Percentiles rank a stretch among this genome's conserved stretches.
phyloP scores from a whole-genome alignment of 92 coral and sea anemone species.

The Palythoa caribaeorum region DNA sequence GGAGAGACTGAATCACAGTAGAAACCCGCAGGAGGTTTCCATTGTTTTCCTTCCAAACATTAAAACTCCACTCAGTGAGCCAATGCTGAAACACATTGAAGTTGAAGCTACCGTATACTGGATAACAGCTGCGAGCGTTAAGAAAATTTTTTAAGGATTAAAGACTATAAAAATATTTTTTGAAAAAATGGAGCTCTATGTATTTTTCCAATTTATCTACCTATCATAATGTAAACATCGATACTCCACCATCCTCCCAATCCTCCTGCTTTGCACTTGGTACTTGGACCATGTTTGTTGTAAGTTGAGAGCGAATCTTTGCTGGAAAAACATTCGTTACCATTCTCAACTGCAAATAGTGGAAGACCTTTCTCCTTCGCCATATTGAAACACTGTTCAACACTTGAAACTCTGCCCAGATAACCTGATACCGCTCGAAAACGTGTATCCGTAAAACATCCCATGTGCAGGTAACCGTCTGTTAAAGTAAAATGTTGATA shows the following conservation, averaged over 20 bases:
- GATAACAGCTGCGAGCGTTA: too few species aligned
- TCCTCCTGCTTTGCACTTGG: background rate
- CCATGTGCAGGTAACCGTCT: conserved; percentile 12
- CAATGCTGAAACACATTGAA: too few species aligned
- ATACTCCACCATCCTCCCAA: conserved; percentile 26
- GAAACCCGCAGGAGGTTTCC: too few species aligned
- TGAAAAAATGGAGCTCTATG: too few species aligned
- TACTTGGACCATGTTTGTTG: background rate
- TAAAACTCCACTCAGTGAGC: too few species aligned
- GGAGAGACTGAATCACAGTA: too few species aligned
- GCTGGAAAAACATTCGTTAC: background rate
- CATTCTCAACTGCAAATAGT: conserved; percentile 12
- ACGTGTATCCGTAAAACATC: conserved; percentile 22
- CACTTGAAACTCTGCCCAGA: background rate
- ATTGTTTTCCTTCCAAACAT: too few species aligned
- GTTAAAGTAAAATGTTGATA: background rate
- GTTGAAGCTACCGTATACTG: too few species aligned
- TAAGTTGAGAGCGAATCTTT: conserved; percentile 3
- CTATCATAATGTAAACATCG: conserved; percentile 22
- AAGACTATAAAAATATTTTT: too few species aligned
- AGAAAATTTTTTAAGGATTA: too few species aligned
- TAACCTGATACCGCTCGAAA: background rate
- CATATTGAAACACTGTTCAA: background rate
- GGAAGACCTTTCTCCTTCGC: background rate
- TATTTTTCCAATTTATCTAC: background rate